phyloP scores from a whole-genome alignment of 1,140 invertebrate species.

The Zophobas morio region DNA sequence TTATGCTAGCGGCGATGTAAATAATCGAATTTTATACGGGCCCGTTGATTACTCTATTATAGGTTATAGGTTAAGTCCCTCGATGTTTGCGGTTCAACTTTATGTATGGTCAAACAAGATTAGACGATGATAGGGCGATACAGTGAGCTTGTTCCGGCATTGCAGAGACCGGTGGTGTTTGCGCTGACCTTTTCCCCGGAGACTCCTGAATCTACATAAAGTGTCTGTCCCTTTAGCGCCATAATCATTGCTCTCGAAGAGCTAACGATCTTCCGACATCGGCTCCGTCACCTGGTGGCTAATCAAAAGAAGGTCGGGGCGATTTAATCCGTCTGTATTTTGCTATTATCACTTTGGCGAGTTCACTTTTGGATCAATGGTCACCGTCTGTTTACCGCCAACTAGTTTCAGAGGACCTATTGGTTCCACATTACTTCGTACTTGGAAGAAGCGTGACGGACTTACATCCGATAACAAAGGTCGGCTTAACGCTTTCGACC shows the following conservation, averaged over 20 bases:
- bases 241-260: conserved; percentile 41
- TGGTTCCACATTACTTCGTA: conserved; percentile 47
- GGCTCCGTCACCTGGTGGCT: conserved; percentile 8
- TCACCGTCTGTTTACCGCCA: conserved; percentile 42
- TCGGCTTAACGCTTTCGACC: conserved; percentile 48
- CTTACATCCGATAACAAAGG: conserved; percentile 48
- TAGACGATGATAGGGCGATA: conserved; percentile 41
- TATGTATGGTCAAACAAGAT: conserved; percentile 43
- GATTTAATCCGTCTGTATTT: conserved; percentile 7
- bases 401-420: conserved; percentile 46
- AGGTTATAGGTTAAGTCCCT: conserved; percentile 42
- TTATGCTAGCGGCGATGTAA: conserved; percentile 11
- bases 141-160: conserved; percentile 39
- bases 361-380: conserved; percentile 33
- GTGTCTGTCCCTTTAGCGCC: conserved; percentile 40
- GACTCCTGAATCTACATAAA: conserved; percentile 42
- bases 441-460: conserved; percentile 48
- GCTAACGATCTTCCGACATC: conserved; percentile 14
- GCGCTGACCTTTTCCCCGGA: conserved; percentile 35
- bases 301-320: not conserved
- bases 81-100: conserved; percentile 37
- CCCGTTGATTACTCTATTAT: conserved; percentile 40
- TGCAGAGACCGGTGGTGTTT: conserved; percentile 35
- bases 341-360: conserved; percentile 29
- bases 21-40: conserved; percentile 40